Base-by-base conservation (phyloP, 2,888 invertebrate species). In the Catonia carolina region DNA sequence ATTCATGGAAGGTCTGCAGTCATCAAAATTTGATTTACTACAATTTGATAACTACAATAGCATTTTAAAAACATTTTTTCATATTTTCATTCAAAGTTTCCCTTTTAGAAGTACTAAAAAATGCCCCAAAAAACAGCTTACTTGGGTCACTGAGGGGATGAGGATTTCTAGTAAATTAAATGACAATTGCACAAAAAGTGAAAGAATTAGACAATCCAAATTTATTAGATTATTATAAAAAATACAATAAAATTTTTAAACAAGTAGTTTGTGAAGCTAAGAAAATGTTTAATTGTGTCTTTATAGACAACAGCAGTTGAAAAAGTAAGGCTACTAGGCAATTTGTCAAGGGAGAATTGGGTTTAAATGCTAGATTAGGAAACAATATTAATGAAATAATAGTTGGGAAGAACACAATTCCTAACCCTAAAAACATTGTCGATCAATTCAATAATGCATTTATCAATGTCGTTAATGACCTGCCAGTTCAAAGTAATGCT, bases 81-180 rank as follows among this genome's bases (percentile, higher is more conserved):
- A 27, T 8, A 27, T 27, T 27, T 27, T 27, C 8, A 27, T 27
- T 27, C 27, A 27, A 27, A 27, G 27, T 27, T 27, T 27, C 8
- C 27, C 27, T 27, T 4, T 27, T 6, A 27, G 8, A 27, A 4
- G 8, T 27, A 27, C 8, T 6, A 4, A 27, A 27, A 27, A 27
- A 27, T 27, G 8, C 4, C 4, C 27, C 27, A 27, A 4, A 27
- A 27, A 27, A 27, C 4, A 27, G 4, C 27, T 27, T 27, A 27
- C 27, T 27, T 53, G 53, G 53, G 53, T 53, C 8, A 53, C 41
- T 5, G 17, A 53, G n/a, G 53, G 53, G 12, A 39, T 53, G 1
- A 27, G 14, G 20, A 23, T 53, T 53, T 41, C 41, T 6, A 27
- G 41, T 23, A 39, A 6, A 15, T 37, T 41, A 41, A 22, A n/a